Conservation (phyloP, 2,888 invertebrate species). For the Drosophila emarginata region DNA sequence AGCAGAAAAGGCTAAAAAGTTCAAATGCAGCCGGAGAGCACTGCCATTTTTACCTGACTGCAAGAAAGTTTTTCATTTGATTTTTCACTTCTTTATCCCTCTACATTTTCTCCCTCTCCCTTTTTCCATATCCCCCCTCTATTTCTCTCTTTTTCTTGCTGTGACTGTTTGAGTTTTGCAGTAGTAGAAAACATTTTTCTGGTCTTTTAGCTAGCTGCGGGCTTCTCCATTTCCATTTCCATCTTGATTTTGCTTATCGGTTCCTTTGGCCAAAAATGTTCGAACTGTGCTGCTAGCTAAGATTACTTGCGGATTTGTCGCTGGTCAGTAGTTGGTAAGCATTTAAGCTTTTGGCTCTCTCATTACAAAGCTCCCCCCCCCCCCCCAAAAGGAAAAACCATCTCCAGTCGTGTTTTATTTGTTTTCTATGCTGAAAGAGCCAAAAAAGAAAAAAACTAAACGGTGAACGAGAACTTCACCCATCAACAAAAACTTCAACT, state of each 20-base stretch:
- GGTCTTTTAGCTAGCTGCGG: conserved; percentile 57
- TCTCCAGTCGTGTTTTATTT: conserved; percentile 61
- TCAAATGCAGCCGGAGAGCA: conserved; percentile 67
- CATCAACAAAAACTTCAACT: conserved; percentile 77
- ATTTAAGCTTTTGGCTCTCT: conserved; percentile 33
- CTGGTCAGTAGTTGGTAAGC: conserved; percentile 52
- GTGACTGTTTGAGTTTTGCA: conserved; percentile 36
- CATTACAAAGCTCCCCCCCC: conserved; percentile 32
- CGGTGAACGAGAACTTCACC: conserved; percentile 54
- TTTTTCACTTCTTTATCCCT: conserved; percentile 52
- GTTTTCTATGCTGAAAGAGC: conserved; percentile 67
- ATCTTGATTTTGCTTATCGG: conserved; percentile 57
- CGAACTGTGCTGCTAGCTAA: conserved; percentile 58
- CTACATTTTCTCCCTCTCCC: not conserved
- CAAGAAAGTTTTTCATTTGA: conserved; percentile 75
- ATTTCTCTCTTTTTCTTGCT: not conserved
- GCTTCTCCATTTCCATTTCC: conserved; percentile 25
- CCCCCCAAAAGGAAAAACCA: not conserved
- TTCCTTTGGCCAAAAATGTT: conserved; percentile 51
- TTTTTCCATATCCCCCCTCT: not conserved
- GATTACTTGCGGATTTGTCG: conserved; percentile 72
- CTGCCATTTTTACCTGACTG: conserved; percentile 73
- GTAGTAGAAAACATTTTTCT: conserved; percentile 70
- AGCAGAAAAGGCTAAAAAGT: conserved; percentile 74
- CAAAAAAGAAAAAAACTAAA: conserved; percentile 9